A percentile compares a stretch with the other conserved stretches of the same genome.
These are phyloP conservation scores for Sus cebifrons DNA, from an alignment of 2,797 vertebrate species.

Conservation along the genomic window DNA sequence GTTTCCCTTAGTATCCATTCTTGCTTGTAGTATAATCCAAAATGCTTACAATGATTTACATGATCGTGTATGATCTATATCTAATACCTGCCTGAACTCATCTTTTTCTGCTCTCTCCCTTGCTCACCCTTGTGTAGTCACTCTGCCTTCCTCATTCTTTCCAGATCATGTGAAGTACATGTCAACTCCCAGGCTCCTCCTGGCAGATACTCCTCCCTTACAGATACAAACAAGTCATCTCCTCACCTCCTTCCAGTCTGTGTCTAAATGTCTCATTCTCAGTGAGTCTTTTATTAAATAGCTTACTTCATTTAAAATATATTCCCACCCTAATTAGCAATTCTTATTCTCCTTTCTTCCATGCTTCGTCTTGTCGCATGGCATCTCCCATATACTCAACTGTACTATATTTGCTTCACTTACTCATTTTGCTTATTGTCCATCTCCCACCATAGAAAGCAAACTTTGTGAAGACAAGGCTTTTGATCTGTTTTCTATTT, in stretches of 20 bases:
- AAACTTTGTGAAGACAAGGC: not conserved
- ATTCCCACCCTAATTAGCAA: not conserved
- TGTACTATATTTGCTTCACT: not conserved
- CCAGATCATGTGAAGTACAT: not conserved
- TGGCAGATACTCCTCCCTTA: not conserved
- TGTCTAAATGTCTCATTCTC: not conserved
- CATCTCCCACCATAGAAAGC: not conserved
- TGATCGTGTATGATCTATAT: not conserved
- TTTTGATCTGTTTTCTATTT: conserved; percentile 48
- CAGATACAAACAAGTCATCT: too few relatives aligned
- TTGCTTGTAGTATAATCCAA: not conserved
- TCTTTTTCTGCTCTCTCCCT: not conserved
- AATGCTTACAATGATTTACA: not conserved
- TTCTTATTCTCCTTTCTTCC: not conserved
- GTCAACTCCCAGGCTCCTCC: not conserved
- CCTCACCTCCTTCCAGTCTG: not conserved
- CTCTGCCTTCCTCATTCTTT: not conserved
- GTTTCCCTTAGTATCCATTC: not conserved
- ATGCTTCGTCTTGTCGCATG: not conserved
- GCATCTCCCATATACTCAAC: not conserved
- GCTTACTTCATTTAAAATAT: not conserved
- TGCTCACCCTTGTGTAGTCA: not conserved
- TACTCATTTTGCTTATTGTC: not conserved
- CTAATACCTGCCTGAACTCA: not conserved
- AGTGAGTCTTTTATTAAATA: not conserved